These are phyloP conservation scores for Trissolcus basalis DNA, from an alignment of 1,140 invertebrate genomes.

Conservation along the genomic window DNA sequence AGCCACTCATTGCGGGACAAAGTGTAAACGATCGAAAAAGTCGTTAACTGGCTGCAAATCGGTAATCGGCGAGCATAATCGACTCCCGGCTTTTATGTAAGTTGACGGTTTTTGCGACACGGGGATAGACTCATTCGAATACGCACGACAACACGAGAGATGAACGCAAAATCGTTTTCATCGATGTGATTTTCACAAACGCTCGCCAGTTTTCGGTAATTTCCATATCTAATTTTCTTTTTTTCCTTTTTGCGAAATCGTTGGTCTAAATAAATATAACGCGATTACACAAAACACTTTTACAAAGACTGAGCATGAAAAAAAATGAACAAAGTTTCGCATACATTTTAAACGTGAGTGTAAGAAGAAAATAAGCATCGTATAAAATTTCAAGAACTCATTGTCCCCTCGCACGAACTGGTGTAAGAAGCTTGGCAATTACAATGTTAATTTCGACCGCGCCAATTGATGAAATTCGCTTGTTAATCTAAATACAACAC, in stretches of 20 bases:
- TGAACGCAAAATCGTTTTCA: constrained; percentile 54
- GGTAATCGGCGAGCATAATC: constrained; percentile 72
- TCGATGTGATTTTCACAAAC: constrained; percentile 59
- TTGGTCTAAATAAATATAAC: constrained; percentile 49
- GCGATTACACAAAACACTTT: constrained; percentile 10
- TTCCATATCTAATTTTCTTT: too few species aligned
- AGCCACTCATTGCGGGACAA: constrained; percentile 56
- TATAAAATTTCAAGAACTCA: too few species aligned
- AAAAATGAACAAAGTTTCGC: constrained; percentile 5
- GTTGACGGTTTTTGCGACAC: constrained; percentile 61
- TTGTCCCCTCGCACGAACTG: too few species aligned
- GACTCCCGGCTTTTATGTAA: constrained; percentile 64
- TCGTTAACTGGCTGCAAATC: constrained; percentile 72
- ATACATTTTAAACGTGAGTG: too few species aligned
- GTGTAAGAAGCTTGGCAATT: not conserved
- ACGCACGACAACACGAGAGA: constrained; percentile 37
- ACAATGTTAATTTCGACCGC: constrained; percentile 7
- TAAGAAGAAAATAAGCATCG: too few species aligned
- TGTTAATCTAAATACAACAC: constrained; percentile 27
- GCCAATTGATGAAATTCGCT: constrained; percentile 3
- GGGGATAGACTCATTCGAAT: constrained; percentile 42
- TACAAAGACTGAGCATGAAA: constrained; percentile 16
- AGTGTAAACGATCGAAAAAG: constrained; percentile 71
- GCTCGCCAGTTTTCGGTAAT: constrained; percentile 12
- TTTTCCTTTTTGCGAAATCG: constrained; percentile 45